phyloP scores from a whole-genome alignment of 2,888 invertebrate genomes.

The Baccha elongata region DNA sequence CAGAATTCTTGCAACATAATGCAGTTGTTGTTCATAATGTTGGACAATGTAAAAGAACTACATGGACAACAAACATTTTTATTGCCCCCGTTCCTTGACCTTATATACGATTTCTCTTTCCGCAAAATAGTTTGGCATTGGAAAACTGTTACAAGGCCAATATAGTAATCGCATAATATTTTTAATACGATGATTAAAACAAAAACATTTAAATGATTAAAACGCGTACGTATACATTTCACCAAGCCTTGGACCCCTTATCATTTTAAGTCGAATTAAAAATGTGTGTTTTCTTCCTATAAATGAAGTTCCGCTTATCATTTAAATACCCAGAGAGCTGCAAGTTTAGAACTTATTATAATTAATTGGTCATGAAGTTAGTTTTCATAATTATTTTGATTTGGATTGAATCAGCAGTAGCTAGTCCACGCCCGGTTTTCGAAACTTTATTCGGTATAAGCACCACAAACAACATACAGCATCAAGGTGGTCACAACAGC shows the following conservation, averaged over 20 bases:
- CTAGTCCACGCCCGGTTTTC: constrained; percentile 22
- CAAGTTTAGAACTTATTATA: neutral
- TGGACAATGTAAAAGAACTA: no score
- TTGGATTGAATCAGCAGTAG: neutral
- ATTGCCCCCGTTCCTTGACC: no score
- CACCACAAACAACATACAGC: neutral
- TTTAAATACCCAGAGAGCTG: neutral
- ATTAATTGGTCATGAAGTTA: neutral
- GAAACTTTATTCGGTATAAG: constrained; percentile 37
- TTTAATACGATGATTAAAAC: constrained; percentile 18
- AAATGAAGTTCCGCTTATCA: constrained; percentile 11
- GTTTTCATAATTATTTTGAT: neutral
- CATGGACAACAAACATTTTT: no score
- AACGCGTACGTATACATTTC: no score
- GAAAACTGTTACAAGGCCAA: constrained; percentile 28
- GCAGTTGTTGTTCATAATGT: no score
- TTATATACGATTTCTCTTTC: no score
- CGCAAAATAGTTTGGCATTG: constrained; percentile 1
- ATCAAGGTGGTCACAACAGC: neutral
- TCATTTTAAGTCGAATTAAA: neutral
- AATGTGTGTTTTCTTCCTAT: constrained; percentile 18
- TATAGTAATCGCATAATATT: neutral
- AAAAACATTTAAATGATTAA: constrained; percentile 3
- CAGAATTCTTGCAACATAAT: no score
- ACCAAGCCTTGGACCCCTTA: constrained; percentile 40